Base-by-base conservation (phyloP, 30 jellyfish, hydroid and myxozoan species). In the Sanderia malayensis region DNA sequence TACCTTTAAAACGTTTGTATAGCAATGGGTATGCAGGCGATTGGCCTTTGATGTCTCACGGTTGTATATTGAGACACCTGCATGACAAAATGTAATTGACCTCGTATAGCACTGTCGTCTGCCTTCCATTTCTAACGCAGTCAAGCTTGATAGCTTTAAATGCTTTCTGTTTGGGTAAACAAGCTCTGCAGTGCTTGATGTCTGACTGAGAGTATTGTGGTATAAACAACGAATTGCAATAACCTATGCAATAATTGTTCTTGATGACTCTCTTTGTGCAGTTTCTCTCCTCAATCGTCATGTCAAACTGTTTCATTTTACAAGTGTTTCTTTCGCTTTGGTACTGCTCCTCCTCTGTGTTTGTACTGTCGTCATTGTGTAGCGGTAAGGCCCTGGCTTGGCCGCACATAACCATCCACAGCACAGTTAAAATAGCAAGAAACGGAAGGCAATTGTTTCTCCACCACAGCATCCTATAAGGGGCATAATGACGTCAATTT, bases 101-200 rank as follows among this genome's bases (percentile, higher is more conserved):
- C 31, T 62, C 74, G 27, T 70, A 58, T 1, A 28, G 52, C 4
- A 58, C 71, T 28, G 70, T 71, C 4, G 31, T 71, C 20, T 30
- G 26, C 80, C 46, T 69, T 4, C 93, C 93, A 37, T 70, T 41
- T 47, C 52, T 60, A 11, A 65, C 17, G 74, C 95, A 85, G 44
- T 74, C 62, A 11, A 85, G 45, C 28, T 73, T 61, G 21, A 85
- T 69, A 31, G 53, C 63, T 44, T 46, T 75, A 79, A 60, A 58
- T 17, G 46, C 58, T 41, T 23, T 29, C 32, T 27, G 82, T 0
- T 47, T 44, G 15, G 95, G 95, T 47, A 85, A 23, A 76, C 95
- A 85, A 6, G 95, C 95, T 44, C 61, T 85, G 79, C 95, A 85
- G 46, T 46, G 55, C 61, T 71, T 85, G 61, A 74, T 60, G 71